These are phyloP conservation scores for Danio albolineatus DNA, from an alignment of 2,797 vertebrate species.

Conservation along the genomic window DNA sequence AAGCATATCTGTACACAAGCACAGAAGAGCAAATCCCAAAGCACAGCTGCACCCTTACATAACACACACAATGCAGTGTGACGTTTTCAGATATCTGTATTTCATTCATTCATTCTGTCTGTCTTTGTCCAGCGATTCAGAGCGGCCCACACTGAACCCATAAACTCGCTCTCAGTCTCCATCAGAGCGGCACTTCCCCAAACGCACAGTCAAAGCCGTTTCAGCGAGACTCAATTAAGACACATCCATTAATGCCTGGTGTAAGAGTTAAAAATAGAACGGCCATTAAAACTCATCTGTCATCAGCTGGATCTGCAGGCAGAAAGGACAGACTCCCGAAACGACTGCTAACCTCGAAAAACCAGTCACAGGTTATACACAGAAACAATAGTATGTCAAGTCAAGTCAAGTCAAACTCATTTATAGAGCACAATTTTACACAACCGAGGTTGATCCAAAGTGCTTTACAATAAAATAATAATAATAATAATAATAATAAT, in stretches of 20 bases:
- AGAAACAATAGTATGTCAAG: neutral
- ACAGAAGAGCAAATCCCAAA: conserved; percentile 33
- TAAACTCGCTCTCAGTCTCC: neutral
- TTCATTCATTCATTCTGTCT: conserved; percentile 4
- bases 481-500: too few relatives aligned
- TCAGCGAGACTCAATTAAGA: conserved; percentile 46
- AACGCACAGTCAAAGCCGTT: conserved; percentile 14
- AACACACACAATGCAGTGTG: conserved; percentile 32
- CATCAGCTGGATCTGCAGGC: conserved; percentile 21
- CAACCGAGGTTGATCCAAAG: too few relatives aligned
- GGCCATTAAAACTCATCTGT: conserved; percentile 14
- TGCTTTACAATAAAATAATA: too few relatives aligned
- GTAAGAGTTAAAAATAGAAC: conserved; percentile 42
- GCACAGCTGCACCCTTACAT: conserved; percentile 50
- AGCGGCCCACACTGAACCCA: neutral
- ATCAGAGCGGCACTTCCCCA: conserved; percentile 7
- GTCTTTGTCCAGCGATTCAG: conserved; percentile 10
- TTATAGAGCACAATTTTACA: too few relatives aligned
- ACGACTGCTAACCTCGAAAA: neutral
- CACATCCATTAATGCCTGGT: conserved; percentile 46
- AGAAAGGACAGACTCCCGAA: conserved; percentile 7
- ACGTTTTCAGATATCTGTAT: conserved; percentile 16
- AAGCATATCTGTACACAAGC: conserved; percentile 19
- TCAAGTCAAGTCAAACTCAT: too few relatives aligned
- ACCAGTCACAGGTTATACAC: conserved; percentile 6